These are phyloP conservation scores for Zaprionus vittiger DNA, from an alignment of 1,140 invertebrate genomes.

Conservation along the genomic window DNA sequence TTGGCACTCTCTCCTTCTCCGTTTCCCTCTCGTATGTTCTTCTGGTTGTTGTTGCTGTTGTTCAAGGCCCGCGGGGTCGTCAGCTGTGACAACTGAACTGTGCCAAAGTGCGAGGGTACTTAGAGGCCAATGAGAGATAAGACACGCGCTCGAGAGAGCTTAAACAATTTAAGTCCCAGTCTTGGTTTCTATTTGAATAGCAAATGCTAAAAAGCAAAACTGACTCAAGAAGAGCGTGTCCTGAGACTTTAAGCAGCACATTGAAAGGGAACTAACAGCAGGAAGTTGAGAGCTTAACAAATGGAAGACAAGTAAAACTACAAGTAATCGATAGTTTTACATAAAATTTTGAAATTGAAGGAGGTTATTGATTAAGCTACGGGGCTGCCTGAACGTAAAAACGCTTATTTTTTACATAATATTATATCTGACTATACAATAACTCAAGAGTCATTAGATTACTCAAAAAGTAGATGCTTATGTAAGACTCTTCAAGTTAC, in stretches of 20 bases:
- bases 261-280: background rate
- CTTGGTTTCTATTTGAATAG: constrained; percentile 20
- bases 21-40: background rate
- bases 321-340: background rate
- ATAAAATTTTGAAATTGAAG: background rate
- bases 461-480: no score
- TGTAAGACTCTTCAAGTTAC: no score
- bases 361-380: background rate
- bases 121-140: constrained; percentile 38
- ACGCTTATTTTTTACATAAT: no score
- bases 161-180: constrained; percentile 28
- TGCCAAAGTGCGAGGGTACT: constrained; percentile 17
- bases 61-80: constrained; percentile 21
- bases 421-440: no score
- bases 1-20: constrained; percentile 12
- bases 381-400: no score
- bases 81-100: constrained; percentile 44
- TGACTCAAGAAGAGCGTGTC: background rate
- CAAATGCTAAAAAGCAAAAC: constrained; percentile 7
- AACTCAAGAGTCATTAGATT: no score
- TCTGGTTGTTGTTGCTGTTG: background rate
- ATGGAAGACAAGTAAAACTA: background rate
- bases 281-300: background rate
- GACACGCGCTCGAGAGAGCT: constrained; percentile 37
- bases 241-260: background rate